Evolutionary conservation across 2,888 invertebrate genomes (phyloP), one percentile per base, ranked within the genome.

Genomic region (Phaonia tiefii): DNA sequence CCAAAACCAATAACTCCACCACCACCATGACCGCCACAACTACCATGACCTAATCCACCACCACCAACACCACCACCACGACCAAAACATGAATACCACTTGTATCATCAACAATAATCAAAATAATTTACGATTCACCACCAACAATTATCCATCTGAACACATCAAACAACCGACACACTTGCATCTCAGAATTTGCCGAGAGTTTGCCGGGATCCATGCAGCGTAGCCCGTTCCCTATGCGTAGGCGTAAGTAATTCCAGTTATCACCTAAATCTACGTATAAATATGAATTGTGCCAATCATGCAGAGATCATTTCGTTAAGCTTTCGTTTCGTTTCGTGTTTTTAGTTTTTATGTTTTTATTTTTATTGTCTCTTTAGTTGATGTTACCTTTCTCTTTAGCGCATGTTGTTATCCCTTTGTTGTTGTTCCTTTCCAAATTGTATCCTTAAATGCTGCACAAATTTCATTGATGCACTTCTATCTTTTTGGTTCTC

Each of bases 131-230:
- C 44, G 67, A 60, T 8, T 31, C 31, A 31, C 31, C 31, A 31
- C 31, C 31, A 31, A 31, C 13, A 44, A 44, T 13, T 31, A 22
- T 79, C 65, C 66, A 83, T 78, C 44, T 31, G 31, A 31, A 31
- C 17, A 49, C n/a, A 63, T 82, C 70, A 75, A 78, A 65, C n/a
- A 83, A 84, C 75, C 25, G 49, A 60, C 1, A 54, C 31, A 31
- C 31, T 7, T 1, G 22, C n/a, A 13, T 67, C 70, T 79, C 92
- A 96, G 96, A 96, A 93, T 95, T 95, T 91, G 96, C 95, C 87
- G 96, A 97, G 92, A 96, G 95, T 91, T 92, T 96, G 91, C 96
- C 96, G 85, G 94, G 95, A 88, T 95, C 96, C 85, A 96, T 94
- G 89, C 96, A 95, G 91, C 94, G 96, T 90, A 96, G 96, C 91